Conservation (phyloP, 2,797 vertebrate species). For the Graptemys geographica region DNA sequence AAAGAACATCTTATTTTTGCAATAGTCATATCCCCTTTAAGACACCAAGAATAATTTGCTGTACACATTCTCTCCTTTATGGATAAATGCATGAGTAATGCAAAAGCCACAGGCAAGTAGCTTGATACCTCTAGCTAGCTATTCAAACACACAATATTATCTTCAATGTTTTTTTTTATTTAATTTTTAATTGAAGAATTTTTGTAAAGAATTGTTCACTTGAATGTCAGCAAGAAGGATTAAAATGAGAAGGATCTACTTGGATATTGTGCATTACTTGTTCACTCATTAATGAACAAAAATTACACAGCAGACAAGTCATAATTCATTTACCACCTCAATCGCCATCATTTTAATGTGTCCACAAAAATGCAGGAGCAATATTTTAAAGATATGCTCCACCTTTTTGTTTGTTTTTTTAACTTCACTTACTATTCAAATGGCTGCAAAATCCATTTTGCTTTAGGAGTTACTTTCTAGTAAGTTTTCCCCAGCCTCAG, state of each 20-base stretch:
- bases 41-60: not conserved
- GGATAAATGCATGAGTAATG: not conserved
- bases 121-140: slow-evolving; percentile 3
- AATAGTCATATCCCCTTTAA: not conserved
- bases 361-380: not conserved
- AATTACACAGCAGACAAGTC: not conserved
- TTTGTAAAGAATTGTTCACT: slow-evolving; percentile 3
- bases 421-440: not conserved
- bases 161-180: not conserved
- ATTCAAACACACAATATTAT: not conserved
- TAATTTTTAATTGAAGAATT: not conserved
- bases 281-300: not conserved
- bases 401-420: not conserved
- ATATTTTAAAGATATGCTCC: not conserved
- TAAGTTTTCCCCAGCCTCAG: not conserved
- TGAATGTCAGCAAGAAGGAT: not conserved
- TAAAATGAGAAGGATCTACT: not conserved
- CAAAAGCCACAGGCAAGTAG: not conserved
- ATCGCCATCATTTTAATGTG: not conserved
- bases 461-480: not conserved
- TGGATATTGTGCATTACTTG: not conserved
- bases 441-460: not conserved
- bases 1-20: not conserved
- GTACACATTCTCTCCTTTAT: not conserved
- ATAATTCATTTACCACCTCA: not conserved